Percentiles rank a stretch among this genome's conserved stretches.
Evolutionary conservation across 1,140 invertebrate species (phyloP).

Genomic region (Ceratina australensis): DNA sequence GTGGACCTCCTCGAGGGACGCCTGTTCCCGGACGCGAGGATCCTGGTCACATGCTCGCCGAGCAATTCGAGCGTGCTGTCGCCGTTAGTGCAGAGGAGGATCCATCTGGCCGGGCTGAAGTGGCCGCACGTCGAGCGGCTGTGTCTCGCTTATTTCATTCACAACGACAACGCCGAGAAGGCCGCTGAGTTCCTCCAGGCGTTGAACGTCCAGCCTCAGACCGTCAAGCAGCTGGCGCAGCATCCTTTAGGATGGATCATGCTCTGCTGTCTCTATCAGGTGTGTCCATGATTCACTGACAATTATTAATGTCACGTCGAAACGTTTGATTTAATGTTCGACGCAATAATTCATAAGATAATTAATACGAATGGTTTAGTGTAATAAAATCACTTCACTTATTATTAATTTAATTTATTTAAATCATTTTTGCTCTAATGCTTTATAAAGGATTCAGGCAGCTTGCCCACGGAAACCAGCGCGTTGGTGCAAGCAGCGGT

Average conservation of each 20-base stretch:
- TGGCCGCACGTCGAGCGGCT: conserved; percentile 80
- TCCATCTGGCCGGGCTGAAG: conserved; percentile 79
- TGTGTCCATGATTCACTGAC: conserved; percentile 24
- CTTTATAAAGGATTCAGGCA: conserved; percentile 64
- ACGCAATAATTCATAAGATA: too few species aligned
- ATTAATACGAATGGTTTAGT: too few species aligned
- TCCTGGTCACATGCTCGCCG: conserved; percentile 80
- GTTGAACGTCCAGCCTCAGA: conserved; percentile 68
- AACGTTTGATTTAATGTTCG: too few species aligned
- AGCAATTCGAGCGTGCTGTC: conserved; percentile 68
- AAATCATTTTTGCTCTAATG: too few species aligned
- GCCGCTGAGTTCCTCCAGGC: conserved; percentile 71
- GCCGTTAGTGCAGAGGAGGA: conserved; percentile 76
- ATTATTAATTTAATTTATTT: too few species aligned
- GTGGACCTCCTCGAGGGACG: conserved; percentile 80
- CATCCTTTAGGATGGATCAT: conserved; percentile 81
- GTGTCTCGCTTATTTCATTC: conserved; percentile 78
- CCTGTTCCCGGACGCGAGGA: conserved; percentile 80
- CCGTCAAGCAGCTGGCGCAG: conserved; percentile 76
- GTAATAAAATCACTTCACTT: too few species aligned
- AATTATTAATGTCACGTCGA: too few species aligned
- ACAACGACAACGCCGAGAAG: conserved; percentile 73
- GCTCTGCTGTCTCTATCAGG: conserved; percentile 79
- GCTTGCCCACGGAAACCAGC: conserved; percentile 68
- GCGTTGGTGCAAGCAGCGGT: conserved; percentile 76